Percentiles rank a stretch among this genome's conserved stretches.
These are phyloP conservation scores for Semnornis frantzii DNA, from an alignment of 2,113 vertebrate species.

Conservation along the genomic window DNA sequence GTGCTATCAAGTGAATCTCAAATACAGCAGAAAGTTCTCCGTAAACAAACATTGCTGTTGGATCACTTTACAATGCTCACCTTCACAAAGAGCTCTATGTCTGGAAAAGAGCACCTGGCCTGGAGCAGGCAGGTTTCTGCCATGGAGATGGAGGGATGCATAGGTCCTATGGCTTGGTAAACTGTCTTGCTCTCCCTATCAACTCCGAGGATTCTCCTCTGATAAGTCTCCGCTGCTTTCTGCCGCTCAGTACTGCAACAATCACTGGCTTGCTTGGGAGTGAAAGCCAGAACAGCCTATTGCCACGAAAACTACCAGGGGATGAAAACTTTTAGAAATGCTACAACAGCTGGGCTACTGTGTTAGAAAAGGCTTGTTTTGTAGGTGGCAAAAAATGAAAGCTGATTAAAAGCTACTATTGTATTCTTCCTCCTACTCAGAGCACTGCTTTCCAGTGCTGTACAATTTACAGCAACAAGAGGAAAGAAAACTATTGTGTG, in stretches of 20 bases:
- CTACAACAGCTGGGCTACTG: not conserved
- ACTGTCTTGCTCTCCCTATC: fast-evolving
- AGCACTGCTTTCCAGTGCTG: not conserved
- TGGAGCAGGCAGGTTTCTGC: not conserved
- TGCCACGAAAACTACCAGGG: not conserved
- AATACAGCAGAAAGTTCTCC: not conserved
- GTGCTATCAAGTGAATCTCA: not conserved
- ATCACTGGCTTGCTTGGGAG: not conserved
- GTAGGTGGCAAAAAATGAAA: not conserved
- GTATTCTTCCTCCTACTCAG: not conserved
- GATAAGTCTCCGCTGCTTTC: not conserved
- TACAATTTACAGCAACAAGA: not conserved
- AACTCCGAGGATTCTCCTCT: not conserved
- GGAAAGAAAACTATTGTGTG: not conserved
- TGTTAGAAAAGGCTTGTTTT: not conserved
- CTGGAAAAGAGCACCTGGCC: slow-evolving; percentile 31
- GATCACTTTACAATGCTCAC: slow-evolving; percentile 22
- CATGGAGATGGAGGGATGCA: not conserved
- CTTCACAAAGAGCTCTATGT: slow-evolving; percentile 76
- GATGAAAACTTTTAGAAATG: not conserved
- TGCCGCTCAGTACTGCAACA: not conserved
- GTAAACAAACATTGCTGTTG: not conserved
- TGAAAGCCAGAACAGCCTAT: not conserved
- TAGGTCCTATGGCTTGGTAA: not conserved
- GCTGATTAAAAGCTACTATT: not conserved